Base-by-base conservation (phyloP, 2,888 invertebrate species). In the Eilema caniola region DNA sequence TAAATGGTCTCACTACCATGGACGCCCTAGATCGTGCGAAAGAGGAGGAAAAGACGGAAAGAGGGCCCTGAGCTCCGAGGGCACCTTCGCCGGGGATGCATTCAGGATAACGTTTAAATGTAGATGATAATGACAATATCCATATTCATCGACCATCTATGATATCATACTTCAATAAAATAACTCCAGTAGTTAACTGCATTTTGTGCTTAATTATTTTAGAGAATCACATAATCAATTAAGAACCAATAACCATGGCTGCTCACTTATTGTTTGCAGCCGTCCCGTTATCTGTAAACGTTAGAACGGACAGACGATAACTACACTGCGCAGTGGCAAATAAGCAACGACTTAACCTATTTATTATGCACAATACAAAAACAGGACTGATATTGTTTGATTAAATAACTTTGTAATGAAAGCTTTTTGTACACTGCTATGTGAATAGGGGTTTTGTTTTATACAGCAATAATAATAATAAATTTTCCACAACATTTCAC, bases 321-420 rank as follows among this genome's bases (percentile, higher is more conserved):
- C 83, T 84, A 80, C 84, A 86, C 90, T 92, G 92, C 93, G 93
- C 86, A 93, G 90, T 91, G 84, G 76, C 71, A 81, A 91, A 90
- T 90, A 93, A 90, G 85, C 76, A 70, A 71, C 79, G 85, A 89
- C 91, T 92, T 92, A 92, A 91, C 93, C 92, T 86, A 91, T 90
- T 90, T 92, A 85, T 80, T 87, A 85, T 84, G 81, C 75, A 82
- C 80, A 75, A 73, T 59, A 73, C 72, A 77, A 81, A 81, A 81
- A 82, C 68, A 68, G 59, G 5, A 73, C 66, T 68, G 61, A 67
- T 61, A 67, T 59, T n/a, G n/a, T n/a, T n/a, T 74, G 59, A 72
- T 75, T 72, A 70, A 65, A 24, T 59, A 72, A 73, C 57, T 60
- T 28, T 8, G 16, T 60, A 28, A 4, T 59, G 12, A 25, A 16